phyloP scores from a whole-genome alignment of 2,113 vertebrate genomes.

The Bombycilla garrulus region DNA sequence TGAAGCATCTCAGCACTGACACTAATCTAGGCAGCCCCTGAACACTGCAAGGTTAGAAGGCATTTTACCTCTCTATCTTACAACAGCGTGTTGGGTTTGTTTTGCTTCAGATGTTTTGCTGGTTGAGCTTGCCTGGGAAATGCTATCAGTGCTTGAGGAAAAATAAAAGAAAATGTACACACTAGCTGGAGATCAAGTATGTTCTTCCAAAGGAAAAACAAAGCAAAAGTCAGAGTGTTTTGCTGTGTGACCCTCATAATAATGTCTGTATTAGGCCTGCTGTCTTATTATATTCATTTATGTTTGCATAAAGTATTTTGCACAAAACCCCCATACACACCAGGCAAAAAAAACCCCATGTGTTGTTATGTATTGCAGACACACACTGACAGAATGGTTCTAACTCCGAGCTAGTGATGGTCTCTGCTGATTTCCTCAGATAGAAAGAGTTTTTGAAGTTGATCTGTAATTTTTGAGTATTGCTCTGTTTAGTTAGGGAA shows the following conservation, averaged over 20 bases:
- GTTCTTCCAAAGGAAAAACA: constrained; percentile 5
- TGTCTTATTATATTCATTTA: constrained; percentile 5
- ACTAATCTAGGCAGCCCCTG: neutral
- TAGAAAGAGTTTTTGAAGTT: neutral
- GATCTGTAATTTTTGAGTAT: constrained; percentile 26
- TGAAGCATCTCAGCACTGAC: neutral
- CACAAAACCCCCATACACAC: neutral
- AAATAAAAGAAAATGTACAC: neutral
- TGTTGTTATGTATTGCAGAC: neutral
- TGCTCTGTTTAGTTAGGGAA: constrained; percentile 2
- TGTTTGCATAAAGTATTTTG: neutral
- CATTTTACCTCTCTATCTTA: neutral
- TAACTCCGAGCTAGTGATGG: neutral
- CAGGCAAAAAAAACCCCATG: neutral
- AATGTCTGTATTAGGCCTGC: neutral
- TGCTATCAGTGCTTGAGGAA: neutral
- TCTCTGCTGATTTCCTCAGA: neutral
- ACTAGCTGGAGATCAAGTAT: neutral
- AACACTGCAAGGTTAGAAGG: neutral
- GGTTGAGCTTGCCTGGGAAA: neutral
- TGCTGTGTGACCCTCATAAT: neutral
- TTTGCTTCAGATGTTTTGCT: neutral
- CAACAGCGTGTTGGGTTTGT: neutral
- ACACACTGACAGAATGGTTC: neutral
- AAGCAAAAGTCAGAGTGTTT: neutral